Percentiles rank a stretch among this genome's conserved stretches.
Evolutionary conservation across 2,113 vertebrate genomes (phyloP).

Genomic region (Euleptes europaea): DNA sequence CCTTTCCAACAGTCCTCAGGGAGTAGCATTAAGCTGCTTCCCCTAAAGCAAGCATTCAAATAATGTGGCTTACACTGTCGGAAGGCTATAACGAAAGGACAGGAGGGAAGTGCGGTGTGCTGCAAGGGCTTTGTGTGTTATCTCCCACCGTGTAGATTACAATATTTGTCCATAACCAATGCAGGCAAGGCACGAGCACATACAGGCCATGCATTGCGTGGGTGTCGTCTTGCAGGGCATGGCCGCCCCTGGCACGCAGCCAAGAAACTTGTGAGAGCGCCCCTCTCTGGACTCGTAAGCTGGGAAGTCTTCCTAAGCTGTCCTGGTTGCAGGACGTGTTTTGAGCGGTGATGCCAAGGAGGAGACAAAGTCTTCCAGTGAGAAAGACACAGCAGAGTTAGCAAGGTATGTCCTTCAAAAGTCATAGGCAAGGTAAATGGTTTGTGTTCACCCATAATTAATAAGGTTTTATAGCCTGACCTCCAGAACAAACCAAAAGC

Average conservation of each 20-base stretch:
- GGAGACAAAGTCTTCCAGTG: background rate
- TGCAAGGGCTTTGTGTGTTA: background rate
- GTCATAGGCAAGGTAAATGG: background rate
- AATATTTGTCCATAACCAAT: background rate
- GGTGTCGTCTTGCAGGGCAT: too few relatives aligned
- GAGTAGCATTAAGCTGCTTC: background rate
- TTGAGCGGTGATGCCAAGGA: background rate
- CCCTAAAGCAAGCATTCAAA: background rate
- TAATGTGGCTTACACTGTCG: background rate
- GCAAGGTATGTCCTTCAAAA: background rate
- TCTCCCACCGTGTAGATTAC: background rate
- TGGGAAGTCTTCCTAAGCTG: background rate
- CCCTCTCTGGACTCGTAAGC: background rate
- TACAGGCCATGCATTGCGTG: background rate
- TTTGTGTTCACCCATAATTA: background rate
- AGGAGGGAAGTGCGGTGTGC: too few relatives aligned
- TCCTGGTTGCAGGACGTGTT: background rate
- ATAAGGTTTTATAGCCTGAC: too few relatives aligned
- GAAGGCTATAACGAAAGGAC: too few relatives aligned
- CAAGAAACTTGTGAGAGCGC: background rate
- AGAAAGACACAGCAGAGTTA: background rate
- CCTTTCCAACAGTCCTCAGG: conserved; percentile 14
- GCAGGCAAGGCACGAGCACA: too few relatives aligned
- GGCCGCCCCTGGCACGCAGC: accelerated
- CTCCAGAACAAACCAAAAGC: background rate